Conservation (phyloP, 2,113 vertebrate species). For the Apteryx owenii region DNA sequence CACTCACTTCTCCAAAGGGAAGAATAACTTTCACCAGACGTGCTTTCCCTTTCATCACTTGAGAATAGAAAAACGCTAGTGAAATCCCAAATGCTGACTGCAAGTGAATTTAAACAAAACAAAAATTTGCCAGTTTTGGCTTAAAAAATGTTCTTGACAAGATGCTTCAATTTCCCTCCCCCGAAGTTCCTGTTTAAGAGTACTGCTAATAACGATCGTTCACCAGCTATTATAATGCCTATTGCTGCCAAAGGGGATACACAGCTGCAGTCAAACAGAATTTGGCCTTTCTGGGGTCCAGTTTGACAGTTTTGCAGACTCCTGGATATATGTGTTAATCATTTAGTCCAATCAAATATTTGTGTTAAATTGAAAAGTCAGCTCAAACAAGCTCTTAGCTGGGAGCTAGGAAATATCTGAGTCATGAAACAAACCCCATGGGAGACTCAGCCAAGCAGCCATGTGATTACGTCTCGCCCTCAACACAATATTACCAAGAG, state of each 20-base stretch:
- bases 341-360: neutral
- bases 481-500: rapidly evolving
- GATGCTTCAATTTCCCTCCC: neutral
- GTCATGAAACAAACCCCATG: neutral
- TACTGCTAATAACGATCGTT: neutral
- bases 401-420: neutral
- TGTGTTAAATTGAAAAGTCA: neutral
- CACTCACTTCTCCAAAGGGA: neutral
- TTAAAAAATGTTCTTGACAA: slow-evolving; percentile 8
- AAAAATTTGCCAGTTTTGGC: neutral
- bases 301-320: neutral
- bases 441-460: neutral
- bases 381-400: neutral
- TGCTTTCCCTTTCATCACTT: neutral
- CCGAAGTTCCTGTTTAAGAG: neutral
- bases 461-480: rapidly evolving
- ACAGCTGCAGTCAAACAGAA: slow-evolving; percentile 2
- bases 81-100: neutral
- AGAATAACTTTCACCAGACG: neutral
- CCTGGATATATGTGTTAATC: neutral
- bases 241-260: slow-evolving; percentile 21
- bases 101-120: neutral
- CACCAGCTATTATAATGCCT: neutral
- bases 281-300: neutral
- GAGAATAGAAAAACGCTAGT: neutral